Evolutionary conservation across 2,888 invertebrate genomes (phyloP).

Genomic region (Protophormia terraenovae): DNA sequence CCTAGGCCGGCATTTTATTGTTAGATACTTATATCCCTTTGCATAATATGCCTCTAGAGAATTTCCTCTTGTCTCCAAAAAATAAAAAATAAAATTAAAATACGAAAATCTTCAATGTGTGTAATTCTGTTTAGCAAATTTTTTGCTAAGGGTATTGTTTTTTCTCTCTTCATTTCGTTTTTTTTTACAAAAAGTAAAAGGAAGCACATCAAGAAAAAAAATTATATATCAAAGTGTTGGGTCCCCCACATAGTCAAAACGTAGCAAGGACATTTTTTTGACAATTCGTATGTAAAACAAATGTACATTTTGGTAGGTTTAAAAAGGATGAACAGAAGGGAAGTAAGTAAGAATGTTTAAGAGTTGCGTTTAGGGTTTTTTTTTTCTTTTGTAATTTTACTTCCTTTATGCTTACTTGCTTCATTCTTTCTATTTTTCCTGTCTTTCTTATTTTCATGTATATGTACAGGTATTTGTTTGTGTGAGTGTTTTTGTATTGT

Average conservation of each 20-base stretch:
- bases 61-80: neutral
- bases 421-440: slow-evolving; percentile 13
- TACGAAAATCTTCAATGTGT: slow-evolving; percentile 1
- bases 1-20: neutral
- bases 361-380: slow-evolving; percentile 8
- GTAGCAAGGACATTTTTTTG: slow-evolving; percentile 27
- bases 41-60: slow-evolving; percentile 60
- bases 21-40: slow-evolving; percentile 37
- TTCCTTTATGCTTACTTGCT: neutral
- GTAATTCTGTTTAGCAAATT: neutral
- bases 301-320: neutral
- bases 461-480: neutral
- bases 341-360: neutral
- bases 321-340: neutral
- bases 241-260: neutral
- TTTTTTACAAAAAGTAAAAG: neutral
- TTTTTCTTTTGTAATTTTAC: slow-evolving; percentile 12
- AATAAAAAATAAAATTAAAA: neutral
- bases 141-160: neutral
- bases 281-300: slow-evolving; percentile 42
- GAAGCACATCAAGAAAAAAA: slow-evolving; percentile 15
- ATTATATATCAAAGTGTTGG: slow-evolving; percentile 31
- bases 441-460: neutral
- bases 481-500: slow-evolving; percentile 38
- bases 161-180: too few species aligned